Evolutionary conservation across 2,113 vertebrate genomes (phyloP).

Genomic region (Aptenodytes patagonicus): DNA sequence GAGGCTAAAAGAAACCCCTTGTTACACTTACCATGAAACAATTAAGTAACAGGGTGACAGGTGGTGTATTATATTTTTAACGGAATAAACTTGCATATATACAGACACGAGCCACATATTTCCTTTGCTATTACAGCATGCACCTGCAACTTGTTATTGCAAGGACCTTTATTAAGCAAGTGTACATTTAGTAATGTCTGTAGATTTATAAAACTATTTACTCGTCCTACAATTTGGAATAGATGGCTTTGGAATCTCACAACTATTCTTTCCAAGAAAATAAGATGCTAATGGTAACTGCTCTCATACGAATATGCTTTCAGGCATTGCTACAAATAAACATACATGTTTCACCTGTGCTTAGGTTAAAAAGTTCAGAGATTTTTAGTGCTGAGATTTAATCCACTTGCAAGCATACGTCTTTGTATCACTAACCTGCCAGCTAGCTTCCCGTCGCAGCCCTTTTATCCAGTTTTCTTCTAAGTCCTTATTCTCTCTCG

Average conservation of each 20-base stretch:
- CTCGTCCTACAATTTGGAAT: conserved; percentile 24
- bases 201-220: conserved; percentile 64
- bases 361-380: conserved; percentile 44
- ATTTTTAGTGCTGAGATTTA: conserved; percentile 26
- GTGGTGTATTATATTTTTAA: conserved; percentile 67
- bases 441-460: conserved; percentile 72
- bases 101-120: conserved; percentile 26
- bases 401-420: not conserved
- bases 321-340: conserved; percentile 38
- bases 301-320: conserved; percentile 7
- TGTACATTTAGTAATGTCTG: conserved; percentile 57
- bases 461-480: conserved; percentile 78
- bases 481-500: conserved; percentile 71
- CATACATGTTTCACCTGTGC: not conserved
- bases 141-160: conserved; percentile 73
- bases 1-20: conserved; percentile 77
- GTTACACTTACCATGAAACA: conserved; percentile 75
- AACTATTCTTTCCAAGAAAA: conserved; percentile 60
- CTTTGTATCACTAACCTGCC: conserved; percentile 75
- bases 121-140: conserved; percentile 58
- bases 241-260: conserved; percentile 41
- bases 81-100: conserved; percentile 58
- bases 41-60: conserved; percentile 77
- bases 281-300: conserved; percentile 28
- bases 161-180: conserved; percentile 66